Conservation (phyloP, 1,140 invertebrate species). For the Polypedilum vanderplanki region DNA sequence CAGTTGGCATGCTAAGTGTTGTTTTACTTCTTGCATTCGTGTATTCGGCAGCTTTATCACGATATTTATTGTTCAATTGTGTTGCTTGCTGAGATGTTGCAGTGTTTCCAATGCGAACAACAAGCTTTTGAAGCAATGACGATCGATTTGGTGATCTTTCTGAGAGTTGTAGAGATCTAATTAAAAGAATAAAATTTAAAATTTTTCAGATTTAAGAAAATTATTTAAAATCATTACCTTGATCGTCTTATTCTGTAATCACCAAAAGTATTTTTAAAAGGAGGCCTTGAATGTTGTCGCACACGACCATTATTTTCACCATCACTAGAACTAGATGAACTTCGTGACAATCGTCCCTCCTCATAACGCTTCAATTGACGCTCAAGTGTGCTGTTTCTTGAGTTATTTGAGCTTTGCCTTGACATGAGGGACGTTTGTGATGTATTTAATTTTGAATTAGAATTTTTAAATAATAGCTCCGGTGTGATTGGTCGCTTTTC, state of each 20-base stretch:
- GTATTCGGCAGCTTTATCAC: slow-evolving; percentile 33
- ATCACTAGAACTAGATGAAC: slow-evolving; percentile 43
- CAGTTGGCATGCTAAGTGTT: not conserved
- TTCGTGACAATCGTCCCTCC: slow-evolving; percentile 40
- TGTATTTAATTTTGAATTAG: slow-evolving; percentile 32
- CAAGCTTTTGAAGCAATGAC: slow-evolving; percentile 35
- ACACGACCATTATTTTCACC: slow-evolving; percentile 34
- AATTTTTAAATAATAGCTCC: slow-evolving; percentile 39
- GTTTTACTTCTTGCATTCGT: slow-evolving; percentile 31
- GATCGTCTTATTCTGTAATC: slow-evolving; percentile 42
- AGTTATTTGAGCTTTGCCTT: slow-evolving; percentile 39
- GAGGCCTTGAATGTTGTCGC: not conserved
- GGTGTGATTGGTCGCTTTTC: slow-evolving; percentile 41
- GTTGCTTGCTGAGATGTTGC: not conserved
- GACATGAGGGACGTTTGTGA: slow-evolving; percentile 40
- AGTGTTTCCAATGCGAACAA: slow-evolving; percentile 35
- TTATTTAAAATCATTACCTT: slow-evolving; percentile 35
- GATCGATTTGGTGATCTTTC: slow-evolving; percentile 42
- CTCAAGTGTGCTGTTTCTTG: slow-evolving; percentile 40
- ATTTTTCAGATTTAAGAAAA: not conserved
- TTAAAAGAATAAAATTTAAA: slow-evolving; percentile 17
- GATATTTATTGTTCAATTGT: not conserved
- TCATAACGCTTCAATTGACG: slow-evolving; percentile 37
- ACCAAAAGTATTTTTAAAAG: slow-evolving; percentile 35
- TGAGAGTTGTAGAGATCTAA: slow-evolving; percentile 41